Evolutionary conservation across 2,888 invertebrate genomes (phyloP).

Genomic region (Acrobasis consociella): DNA sequence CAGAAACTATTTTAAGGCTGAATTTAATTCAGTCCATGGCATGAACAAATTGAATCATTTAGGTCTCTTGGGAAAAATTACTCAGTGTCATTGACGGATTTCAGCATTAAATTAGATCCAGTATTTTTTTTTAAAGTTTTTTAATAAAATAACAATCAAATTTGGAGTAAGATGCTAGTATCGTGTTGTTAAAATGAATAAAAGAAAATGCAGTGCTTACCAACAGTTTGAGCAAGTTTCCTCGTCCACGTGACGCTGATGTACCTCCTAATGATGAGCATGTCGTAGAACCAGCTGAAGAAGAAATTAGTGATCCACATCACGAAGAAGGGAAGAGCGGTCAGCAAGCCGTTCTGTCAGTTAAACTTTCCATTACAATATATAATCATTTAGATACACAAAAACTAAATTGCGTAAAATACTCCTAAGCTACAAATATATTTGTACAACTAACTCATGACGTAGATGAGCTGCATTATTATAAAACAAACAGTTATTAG

Average conservation of each 20-base stretch:
- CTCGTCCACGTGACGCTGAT: constrained; percentile 80
- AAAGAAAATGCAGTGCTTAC: constrained; percentile 40
- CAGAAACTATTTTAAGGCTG: too few species aligned
- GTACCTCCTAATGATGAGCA: constrained; percentile 78
- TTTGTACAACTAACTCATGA: neutral
- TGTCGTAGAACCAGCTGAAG: constrained; percentile 86
- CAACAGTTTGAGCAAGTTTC: constrained; percentile 82
- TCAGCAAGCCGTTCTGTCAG: constrained; percentile 86
- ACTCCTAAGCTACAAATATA: neutral
- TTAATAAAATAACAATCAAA: neutral
- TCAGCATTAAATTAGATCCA: too few species aligned
- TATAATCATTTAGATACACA: too few species aligned
- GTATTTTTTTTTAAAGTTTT: neutral
- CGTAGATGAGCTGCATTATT: neutral
- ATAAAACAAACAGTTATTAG: too few species aligned
- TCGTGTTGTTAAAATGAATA: neutral
- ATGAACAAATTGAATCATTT: too few species aligned
- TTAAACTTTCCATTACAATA: neutral
- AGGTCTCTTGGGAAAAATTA: too few species aligned
- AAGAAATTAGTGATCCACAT: constrained; percentile 89
- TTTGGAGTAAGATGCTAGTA: too few species aligned
- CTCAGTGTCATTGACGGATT: too few species aligned
- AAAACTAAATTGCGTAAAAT: neutral
- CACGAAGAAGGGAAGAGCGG: constrained; percentile 88
- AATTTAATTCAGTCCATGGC: too few species aligned